These are phyloP conservation scores for Steatornis caripensis DNA, from an alignment of 2,113 vertebrate genomes.

Conservation along the genomic window DNA sequence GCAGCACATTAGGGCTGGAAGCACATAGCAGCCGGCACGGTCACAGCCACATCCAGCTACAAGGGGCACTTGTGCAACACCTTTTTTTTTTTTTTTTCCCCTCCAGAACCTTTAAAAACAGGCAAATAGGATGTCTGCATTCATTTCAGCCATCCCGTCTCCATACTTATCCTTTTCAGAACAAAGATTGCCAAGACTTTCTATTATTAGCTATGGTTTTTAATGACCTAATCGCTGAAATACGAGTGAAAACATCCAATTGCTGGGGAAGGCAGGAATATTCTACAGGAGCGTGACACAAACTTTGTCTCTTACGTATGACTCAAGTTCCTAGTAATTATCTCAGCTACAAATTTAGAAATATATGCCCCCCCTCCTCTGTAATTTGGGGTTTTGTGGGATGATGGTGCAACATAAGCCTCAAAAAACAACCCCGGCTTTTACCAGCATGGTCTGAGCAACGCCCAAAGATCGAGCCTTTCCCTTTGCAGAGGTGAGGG, in stretches of 20 bases:
- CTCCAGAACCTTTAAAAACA: neutral
- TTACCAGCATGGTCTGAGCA: neutral
- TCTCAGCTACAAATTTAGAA: neutral
- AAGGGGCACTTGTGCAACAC: neutral
- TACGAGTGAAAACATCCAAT: neutral
- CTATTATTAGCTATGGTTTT: neutral
- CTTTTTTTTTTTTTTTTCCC: no score
- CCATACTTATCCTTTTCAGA: neutral
- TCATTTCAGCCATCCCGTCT: neutral
- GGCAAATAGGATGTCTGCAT: neutral
- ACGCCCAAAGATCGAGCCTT: neutral
- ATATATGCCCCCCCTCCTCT: neutral
- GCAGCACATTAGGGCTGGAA: neutral
- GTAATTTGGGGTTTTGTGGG: neutral
- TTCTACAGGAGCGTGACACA: neutral
- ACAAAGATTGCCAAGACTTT: neutral
- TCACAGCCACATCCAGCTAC: neutral
- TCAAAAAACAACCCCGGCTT: neutral
- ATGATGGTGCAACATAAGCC: neutral
- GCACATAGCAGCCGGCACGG: rapidly evolving
- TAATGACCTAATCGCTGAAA: neutral
- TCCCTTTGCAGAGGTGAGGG: neutral
- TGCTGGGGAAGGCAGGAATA: neutral
- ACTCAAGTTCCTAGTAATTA: constrained; percentile 24
- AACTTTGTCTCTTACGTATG: neutral